phyloP scores from a whole-genome alignment of 2,888 invertebrate genomes.

The Zygaena filipendulae region DNA sequence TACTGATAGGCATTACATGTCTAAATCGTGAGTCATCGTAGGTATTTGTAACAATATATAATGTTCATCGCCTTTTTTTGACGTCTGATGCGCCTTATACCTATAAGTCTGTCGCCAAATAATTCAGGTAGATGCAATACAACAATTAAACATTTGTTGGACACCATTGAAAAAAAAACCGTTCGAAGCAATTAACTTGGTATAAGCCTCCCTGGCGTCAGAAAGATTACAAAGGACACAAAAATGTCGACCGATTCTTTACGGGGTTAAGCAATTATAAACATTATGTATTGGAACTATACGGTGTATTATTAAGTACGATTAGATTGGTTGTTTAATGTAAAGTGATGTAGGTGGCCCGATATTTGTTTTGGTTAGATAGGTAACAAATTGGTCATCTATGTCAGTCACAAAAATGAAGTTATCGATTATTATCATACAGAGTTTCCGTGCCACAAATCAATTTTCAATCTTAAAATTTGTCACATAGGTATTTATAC shows the following conservation, averaged over 20 bases:
- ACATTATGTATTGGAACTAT: no score
- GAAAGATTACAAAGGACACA: slow-evolving; percentile 62
- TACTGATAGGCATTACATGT: neutral
- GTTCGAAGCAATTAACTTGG: slow-evolving; percentile 60
- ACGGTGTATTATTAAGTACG: no score
- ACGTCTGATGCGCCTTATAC: slow-evolving; percentile 32
- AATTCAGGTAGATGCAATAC: slow-evolving; percentile 58
- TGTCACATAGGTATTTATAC: no score
- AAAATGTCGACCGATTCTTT: no score
- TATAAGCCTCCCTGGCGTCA: slow-evolving; percentile 60
- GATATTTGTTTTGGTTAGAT: slow-evolving; percentile 53
- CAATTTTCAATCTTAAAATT: no score
- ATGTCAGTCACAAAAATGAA: no score
- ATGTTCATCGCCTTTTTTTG: slow-evolving; percentile 25
- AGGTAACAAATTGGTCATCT: slow-evolving; percentile 54
- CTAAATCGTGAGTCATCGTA: neutral
- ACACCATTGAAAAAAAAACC: slow-evolving; percentile 32
- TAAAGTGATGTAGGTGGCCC: slow-evolving; percentile 56
- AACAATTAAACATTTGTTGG: slow-evolving; percentile 53
- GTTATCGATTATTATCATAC: no score
- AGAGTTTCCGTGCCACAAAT: no score
- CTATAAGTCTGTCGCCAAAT: slow-evolving; percentile 38
- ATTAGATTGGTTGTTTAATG: no score
- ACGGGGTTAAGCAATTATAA: no score
- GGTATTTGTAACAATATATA: slow-evolving; percentile 14